Evolutionary conservation across 2,797 vertebrate genomes (phyloP), one percentile per base, ranked within the genome.

Genomic region (Ataeniobius toweri): DNA sequence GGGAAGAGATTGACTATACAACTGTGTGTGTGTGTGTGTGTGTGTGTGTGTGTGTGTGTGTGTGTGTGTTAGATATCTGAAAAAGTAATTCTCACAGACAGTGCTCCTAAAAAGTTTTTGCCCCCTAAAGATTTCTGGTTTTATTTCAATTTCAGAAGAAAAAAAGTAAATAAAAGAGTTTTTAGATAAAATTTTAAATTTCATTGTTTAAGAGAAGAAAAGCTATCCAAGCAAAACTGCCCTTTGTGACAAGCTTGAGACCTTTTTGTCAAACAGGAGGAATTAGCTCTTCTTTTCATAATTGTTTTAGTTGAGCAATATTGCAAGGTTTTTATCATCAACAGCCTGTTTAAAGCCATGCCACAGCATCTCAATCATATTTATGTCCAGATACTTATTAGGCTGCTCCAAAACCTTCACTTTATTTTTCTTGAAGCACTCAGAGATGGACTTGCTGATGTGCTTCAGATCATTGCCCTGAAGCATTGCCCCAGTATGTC

Each of bases 1-100:
- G 77, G 67, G 2, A 81, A 85, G 85, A 89, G 79, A 76, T 78
- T 85, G 83, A 85, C 82, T 80, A 22, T 71, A 46, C 77, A 1
- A 75, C 56, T 80, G 69, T 82, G 85, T 67, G 77, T 72, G 68
- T 48, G 28, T 28, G 76, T 44, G 67, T 48, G 74, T 26, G 67
- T 71, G 28, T 44, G 59, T 28, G 76, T 44, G 67, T 48, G 74
- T 26, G 67, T 71, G 28, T 44, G 59, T 58, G 55, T 36, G 55
- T 68, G 36, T 56, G 51, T 9, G 55, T 55, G 12, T 8, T 31
- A 28, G 3, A 31, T 31, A 65, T 26, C 20, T 13, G 36, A 67
- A 67, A 41, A 1, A 41, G 63, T 41, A 22, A 67, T 41, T 67
- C 36, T 41, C 39, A 67, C 39, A 67, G 9, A 24, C 36, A 41